A percentile compares a stretch with the other conserved stretches of the same genome.
These are phyloP conservation scores for Andrena hattorfiana DNA, from an alignment of 2,888 invertebrate species.

Conservation along the genomic window DNA sequence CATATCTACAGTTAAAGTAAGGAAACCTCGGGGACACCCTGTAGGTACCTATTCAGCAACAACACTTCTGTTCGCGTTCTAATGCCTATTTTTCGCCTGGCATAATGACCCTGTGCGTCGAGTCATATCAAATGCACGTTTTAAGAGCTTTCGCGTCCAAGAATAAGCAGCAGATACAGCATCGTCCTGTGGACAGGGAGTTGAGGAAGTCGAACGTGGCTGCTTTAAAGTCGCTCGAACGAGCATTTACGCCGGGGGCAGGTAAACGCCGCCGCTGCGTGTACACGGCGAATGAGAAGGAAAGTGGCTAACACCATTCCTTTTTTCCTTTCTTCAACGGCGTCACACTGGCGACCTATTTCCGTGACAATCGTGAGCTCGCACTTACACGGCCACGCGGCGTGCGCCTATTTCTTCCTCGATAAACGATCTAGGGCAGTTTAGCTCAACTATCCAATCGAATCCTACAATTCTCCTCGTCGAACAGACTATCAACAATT, in stretches of 20 bases:
- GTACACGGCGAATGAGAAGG: constrained; percentile 59
- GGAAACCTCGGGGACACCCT: too few relatives aligned
- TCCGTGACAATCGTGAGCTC: constrained; percentile 65
- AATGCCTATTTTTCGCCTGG: too few relatives aligned
- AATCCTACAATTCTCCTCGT: not conserved
- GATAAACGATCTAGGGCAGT: constrained; percentile 11
- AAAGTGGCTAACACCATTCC: constrained; percentile 56
- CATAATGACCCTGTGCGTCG: not conserved
- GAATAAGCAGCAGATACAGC: constrained; percentile 1
- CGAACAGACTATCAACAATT: not conserved
- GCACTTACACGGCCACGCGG: constrained; percentile 57
- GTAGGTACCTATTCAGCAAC: too few relatives aligned
- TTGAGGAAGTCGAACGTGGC: constrained; percentile 42
- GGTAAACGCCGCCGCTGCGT: constrained; percentile 44
- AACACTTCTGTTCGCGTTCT: too few relatives aligned
- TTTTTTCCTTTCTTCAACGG: constrained; percentile 45
- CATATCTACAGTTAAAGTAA: too few relatives aligned
- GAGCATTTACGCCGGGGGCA: constrained; percentile 54
- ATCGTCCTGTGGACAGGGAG: not conserved
- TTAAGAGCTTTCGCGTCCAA: not conserved
- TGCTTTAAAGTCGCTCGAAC: constrained; percentile 42
- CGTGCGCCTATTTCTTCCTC: constrained; percentile 27
- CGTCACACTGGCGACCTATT: constrained; percentile 64
- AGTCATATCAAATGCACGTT: not conserved
- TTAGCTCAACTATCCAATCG: not conserved